These are phyloP conservation scores for Chlorocebus sabaeus DNA, from an alignment of 2,113 vertebrate genomes.

Conservation along the genomic window DNA sequence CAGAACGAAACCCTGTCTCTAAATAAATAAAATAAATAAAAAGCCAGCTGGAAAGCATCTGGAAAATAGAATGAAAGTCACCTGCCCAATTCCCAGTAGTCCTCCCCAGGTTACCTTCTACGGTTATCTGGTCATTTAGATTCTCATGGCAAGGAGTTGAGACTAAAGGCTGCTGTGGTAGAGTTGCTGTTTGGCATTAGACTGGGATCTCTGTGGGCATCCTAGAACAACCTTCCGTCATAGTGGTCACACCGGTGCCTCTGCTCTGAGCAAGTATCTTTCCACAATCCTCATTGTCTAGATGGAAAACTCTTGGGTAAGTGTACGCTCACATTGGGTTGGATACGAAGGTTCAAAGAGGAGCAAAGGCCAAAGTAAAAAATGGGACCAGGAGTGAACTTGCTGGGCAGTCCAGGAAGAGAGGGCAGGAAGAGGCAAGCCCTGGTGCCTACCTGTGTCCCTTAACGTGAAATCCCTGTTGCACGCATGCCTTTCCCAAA, in stretches of 20 bases:
- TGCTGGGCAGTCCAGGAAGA: not conserved
- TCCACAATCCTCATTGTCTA: not conserved
- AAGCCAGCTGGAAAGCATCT: not conserved
- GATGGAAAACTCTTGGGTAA: not conserved
- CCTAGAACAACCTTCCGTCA: not conserved
- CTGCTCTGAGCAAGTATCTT: not conserved
- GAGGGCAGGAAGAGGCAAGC: not conserved
- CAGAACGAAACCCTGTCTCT: too few species aligned
- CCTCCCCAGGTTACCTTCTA: not conserved
- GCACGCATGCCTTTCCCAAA: not conserved
- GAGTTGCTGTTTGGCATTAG: not conserved
- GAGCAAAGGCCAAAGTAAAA: not conserved
- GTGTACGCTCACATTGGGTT: not conserved
- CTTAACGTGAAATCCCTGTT: not conserved
- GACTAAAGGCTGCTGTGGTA: not conserved
- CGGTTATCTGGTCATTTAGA: not conserved
- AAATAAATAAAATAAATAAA: not conserved
- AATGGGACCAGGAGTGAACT: not conserved
- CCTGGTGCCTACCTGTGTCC: not conserved
- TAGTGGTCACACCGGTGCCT: not conserved
- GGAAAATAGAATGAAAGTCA: slow-evolving; percentile 37
- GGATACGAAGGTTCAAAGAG: not conserved
- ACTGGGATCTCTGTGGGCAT: not conserved
- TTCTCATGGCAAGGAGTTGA: not conserved
- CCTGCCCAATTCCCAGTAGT: not conserved